Conservation (phyloP, 2,888 invertebrate genomes). For the Diplolepis rosae region DNA sequence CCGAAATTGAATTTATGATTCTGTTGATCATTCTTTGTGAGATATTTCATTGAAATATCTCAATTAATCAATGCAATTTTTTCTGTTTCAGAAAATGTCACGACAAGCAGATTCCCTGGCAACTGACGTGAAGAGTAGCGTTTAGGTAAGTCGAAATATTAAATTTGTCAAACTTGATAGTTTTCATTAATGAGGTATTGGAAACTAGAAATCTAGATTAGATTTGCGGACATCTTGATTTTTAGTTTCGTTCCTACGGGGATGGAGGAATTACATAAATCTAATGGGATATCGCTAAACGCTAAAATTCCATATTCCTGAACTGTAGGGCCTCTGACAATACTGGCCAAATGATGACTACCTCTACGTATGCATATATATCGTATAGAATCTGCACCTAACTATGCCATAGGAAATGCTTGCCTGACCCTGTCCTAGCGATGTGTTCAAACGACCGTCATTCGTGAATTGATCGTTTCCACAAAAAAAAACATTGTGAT, state of each 20-base stretch:
- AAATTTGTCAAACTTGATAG: neutral
- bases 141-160: slow-evolving; percentile 42
- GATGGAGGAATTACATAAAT: slow-evolving; percentile 49
- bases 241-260: slow-evolving; percentile 37
- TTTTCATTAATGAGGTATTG: neutral
- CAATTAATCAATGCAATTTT: no score
- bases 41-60: no score
- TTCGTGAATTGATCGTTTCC: neutral
- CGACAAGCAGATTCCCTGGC: slow-evolving; percentile 46
- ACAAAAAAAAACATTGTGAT: neutral
- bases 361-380: slow-evolving; percentile 51
- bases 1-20: no score
- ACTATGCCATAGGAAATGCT: slow-evolving; percentile 61
- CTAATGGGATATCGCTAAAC: slow-evolving; percentile 52
- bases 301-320: slow-evolving; percentile 68
- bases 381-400: slow-evolving; percentile 48
- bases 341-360: slow-evolving; percentile 68
- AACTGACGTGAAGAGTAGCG: slow-evolving; percentile 48
- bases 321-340: slow-evolving; percentile 65
- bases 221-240: slow-evolving; percentile 30
- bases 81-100: slow-evolving; percentile 50
- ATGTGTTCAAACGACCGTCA: slow-evolving; percentile 56
- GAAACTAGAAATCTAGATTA: slow-evolving; percentile 33
- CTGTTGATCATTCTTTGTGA: no score
- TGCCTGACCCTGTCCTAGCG: slow-evolving; percentile 61